phyloP scores from a whole-genome alignment of 1,140 invertebrate genomes.

The Drosophila kepulauana region DNA sequence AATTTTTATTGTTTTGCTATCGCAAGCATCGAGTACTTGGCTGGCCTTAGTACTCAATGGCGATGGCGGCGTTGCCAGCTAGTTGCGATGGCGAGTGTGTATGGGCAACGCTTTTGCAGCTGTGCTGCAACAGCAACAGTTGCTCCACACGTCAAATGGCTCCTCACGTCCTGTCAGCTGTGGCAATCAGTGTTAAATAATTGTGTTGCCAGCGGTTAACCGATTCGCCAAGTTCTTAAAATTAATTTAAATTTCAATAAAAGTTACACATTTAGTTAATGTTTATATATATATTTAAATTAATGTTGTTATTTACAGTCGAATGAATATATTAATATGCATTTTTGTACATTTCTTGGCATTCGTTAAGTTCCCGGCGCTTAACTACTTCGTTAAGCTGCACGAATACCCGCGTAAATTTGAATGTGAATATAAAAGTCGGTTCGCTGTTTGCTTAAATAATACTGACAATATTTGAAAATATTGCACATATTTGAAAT shows the following conservation, averaged over 20 bases:
- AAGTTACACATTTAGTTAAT: too few relatives aligned
- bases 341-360: too few relatives aligned
- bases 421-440: background rate
- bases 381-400: constrained; percentile 6
- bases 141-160: constrained; percentile 23
- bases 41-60: constrained; percentile 14
- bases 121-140: background rate
- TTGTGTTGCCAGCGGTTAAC: too few relatives aligned
- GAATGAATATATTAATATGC: too few relatives aligned
- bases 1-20: constrained; percentile 51
- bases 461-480: constrained; percentile 25
- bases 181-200: background rate
- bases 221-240: too few relatives aligned
- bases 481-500: constrained; percentile 22
- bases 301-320: too few relatives aligned
- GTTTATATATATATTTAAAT: too few relatives aligned
- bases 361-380: background rate
- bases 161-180: background rate
- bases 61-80: background rate
- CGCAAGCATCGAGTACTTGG: constrained; percentile 42
- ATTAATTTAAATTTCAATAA: too few relatives aligned
- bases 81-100: background rate
- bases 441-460: constrained; percentile 6
- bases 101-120: background rate
- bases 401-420: background rate